phyloP scores from a whole-genome alignment of 2,888 invertebrate genomes.

The Harmothoe impar region DNA sequence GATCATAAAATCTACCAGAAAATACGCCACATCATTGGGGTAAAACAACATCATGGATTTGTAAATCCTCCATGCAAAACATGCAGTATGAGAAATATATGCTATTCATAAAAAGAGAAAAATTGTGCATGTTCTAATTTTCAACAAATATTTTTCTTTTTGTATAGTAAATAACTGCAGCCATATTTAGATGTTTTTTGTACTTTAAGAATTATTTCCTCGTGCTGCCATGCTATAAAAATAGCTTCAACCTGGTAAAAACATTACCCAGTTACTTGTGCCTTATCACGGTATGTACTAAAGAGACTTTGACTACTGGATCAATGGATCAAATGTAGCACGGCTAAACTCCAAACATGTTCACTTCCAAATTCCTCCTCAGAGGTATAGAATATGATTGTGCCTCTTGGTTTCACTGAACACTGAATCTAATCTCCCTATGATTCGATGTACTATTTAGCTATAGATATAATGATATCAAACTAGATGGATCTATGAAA shows the following conservation, averaged over 20 bases:
- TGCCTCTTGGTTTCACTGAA: not conserved
- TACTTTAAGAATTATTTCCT: no score
- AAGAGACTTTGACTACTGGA: not conserved
- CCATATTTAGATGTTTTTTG: no score
- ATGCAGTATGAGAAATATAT: constrained; percentile 9
- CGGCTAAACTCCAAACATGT: not conserved
- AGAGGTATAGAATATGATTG: no score
- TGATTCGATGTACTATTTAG: not conserved
- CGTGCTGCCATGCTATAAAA: constrained; percentile 44
- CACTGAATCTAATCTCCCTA: not conserved
- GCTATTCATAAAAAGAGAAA: constrained; percentile 22
- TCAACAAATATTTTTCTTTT: no score
- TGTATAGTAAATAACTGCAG: no score
- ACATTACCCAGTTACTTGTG: not conserved
- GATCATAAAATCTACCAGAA: constrained; percentile 33
- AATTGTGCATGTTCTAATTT: constrained; percentile 16
- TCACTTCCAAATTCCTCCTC: no score
- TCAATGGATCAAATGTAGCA: not conserved
- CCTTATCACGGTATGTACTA: not conserved
- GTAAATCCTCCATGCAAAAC: constrained; percentile 1
- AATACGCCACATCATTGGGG: constrained; percentile 37
- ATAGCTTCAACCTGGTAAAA: not conserved
- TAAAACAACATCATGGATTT: constrained; percentile 34
- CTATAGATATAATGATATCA: no score
- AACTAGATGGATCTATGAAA: no score